These are phyloP conservation scores for Acanthiza pusilla DNA, from an alignment of 2,797 vertebrate species.

Conservation along the genomic window DNA sequence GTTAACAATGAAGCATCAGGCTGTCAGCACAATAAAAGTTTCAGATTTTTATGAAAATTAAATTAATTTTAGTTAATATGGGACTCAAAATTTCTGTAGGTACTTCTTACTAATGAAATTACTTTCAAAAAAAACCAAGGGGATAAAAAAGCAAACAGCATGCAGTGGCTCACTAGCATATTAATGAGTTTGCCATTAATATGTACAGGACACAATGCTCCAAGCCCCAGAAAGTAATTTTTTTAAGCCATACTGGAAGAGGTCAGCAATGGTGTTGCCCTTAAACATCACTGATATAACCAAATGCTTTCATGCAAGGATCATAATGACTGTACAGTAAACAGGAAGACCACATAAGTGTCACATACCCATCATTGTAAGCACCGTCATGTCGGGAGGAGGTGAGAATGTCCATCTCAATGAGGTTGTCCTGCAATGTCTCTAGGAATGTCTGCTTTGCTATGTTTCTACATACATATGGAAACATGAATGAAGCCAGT, in stretches of 20 bases:
- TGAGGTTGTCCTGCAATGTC: constrained; percentile 99
- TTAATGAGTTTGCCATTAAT: constrained; percentile 68
- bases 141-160: constrained; percentile 52
- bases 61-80: background rate
- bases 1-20: background rate
- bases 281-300: constrained; percentile 41
- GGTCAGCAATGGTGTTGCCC: constrained; percentile 14
- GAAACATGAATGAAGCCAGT: constrained; percentile 92
- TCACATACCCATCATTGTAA: constrained; percentile 97
- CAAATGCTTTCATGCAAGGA: constrained; percentile 72
- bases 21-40: background rate
- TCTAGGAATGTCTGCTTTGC: constrained; percentile 99
- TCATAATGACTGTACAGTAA: constrained; percentile 48
- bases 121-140: constrained; percentile 48
- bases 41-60: background rate
- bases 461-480: constrained; percentile 99
- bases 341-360: constrained; percentile 67
- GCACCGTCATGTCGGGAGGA: constrained; percentile 90
- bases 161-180: constrained; percentile 57
- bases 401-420: constrained; percentile 99
- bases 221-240: constrained; percentile 10
- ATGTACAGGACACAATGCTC: constrained; percentile 35
- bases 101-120: constrained; percentile 31
- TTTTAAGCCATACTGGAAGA: background rate
- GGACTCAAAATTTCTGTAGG: background rate